These are phyloP conservation scores for Lasioglossum baleicum DNA, from an alignment of 1,140 invertebrate species.

Conservation along the genomic window DNA sequence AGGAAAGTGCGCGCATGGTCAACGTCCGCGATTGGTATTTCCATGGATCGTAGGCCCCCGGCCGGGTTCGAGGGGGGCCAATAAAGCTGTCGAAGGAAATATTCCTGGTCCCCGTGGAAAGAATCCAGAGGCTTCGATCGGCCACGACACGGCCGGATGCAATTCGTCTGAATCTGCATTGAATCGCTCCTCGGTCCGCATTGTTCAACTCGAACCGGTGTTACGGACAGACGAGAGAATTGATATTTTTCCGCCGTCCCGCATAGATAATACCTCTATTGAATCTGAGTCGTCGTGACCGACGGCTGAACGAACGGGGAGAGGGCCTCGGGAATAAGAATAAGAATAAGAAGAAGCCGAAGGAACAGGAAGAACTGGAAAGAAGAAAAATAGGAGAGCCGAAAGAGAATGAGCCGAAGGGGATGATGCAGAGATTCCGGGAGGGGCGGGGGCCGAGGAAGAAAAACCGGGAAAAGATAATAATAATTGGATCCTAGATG, in stretches of 20 bases:
- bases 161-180: constrained; percentile 64
- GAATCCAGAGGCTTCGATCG: constrained; percentile 37
- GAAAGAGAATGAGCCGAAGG: too few species aligned
- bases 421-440: too few species aligned
- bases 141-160: constrained; percentile 53
- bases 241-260: constrained; percentile 62
- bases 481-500: constrained; percentile 61
- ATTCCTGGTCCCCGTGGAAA: constrained; percentile 28
- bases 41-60: not conserved
- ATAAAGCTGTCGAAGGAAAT: constrained; percentile 50
- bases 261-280: constrained; percentile 60
- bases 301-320: constrained; percentile 20
- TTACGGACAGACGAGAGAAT: constrained; percentile 62
- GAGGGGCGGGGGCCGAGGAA: too few species aligned
- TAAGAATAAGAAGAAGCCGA: not conserved
- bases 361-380: not conserved
- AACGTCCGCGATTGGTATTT: not conserved
- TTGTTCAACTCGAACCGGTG: constrained; percentile 56
- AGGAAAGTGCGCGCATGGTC: not conserved
- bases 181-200: constrained; percentile 56
- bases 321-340: not conserved
- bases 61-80: not conserved
- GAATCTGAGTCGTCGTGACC: constrained; percentile 48
- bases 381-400: too few species aligned
- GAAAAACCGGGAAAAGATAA: constrained; percentile 34